phyloP scores from a whole-genome alignment of 2,888 invertebrate genomes.

The Steromphala cineraria region DNA sequence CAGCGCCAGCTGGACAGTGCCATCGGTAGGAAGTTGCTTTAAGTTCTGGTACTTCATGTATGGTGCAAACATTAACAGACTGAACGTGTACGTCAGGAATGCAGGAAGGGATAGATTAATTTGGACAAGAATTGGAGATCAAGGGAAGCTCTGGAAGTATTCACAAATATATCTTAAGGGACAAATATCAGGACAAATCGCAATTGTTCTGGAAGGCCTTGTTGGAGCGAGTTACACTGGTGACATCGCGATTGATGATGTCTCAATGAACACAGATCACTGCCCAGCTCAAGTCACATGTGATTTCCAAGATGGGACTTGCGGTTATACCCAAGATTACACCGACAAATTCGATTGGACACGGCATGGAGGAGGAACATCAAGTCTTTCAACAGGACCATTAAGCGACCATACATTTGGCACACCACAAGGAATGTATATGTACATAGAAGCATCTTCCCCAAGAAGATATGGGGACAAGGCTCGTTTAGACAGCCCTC shows the following conservation, averaged over 20 bases:
- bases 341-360: slow-evolving; percentile 63
- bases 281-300: slow-evolving; percentile 55
- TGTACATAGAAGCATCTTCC: slow-evolving; percentile 65
- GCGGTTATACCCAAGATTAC: slow-evolving; percentile 62
- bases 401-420: slow-evolving; percentile 67
- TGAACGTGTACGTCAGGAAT: slow-evolving; percentile 57
- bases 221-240: slow-evolving; percentile 49
- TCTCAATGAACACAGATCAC: slow-evolving; percentile 50
- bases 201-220: slow-evolving; percentile 62
- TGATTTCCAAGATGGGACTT: slow-evolving; percentile 66
- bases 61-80: slow-evolving; percentile 65
- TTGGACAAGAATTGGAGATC: slow-evolving; percentile 62
- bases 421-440: slow-evolving; percentile 59
- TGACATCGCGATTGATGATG: slow-evolving; percentile 69
- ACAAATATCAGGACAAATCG: slow-evolving; percentile 37
- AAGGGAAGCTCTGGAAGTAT: slow-evolving; percentile 66
- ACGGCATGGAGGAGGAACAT: slow-evolving; percentile 53
- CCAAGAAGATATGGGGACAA: slow-evolving; percentile 55
- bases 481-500: slow-evolving; percentile 62
- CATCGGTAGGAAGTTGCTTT: slow-evolving; percentile 60
- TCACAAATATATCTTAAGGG: slow-evolving; percentile 53
- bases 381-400: slow-evolving; percentile 61
- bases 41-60: slow-evolving; percentile 74
- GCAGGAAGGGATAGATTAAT: slow-evolving; percentile 28
- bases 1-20: slow-evolving; percentile 44